Percentiles rank a stretch among this genome's conserved stretches.
These are phyloP conservation scores for Drosophila guanche DNA, from an alignment of 1,140 invertebrate species.

Conservation along the genomic window DNA sequence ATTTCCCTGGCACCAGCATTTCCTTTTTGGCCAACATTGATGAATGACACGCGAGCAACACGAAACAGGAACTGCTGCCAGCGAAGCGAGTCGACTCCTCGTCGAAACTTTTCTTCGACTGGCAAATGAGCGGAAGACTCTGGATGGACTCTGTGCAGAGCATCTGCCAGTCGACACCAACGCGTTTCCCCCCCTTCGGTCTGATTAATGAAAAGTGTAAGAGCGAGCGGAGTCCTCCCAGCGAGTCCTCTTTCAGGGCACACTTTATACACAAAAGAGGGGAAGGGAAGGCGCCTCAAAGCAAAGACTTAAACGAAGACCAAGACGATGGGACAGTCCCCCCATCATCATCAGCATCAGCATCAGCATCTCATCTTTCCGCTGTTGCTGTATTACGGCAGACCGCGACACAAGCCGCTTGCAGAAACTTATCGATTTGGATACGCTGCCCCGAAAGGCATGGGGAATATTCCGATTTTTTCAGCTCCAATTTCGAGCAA, in stretches of 20 bases:
- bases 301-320: constrained; percentile 44
- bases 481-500: too few relatives aligned
- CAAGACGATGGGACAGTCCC: constrained; percentile 40
- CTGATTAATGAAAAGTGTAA: constrained; percentile 80
- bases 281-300: constrained; percentile 35
- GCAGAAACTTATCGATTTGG: constrained; percentile 68
- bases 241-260: constrained; percentile 11
- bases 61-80: not conserved
- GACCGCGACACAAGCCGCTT: constrained; percentile 63
- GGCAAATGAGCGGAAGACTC: constrained; percentile 1
- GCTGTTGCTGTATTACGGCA: not conserved
- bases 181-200: constrained; percentile 45
- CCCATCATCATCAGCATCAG: constrained; percentile 28
- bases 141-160: constrained; percentile 1
- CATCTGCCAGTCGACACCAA: constrained; percentile 10
- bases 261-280: constrained; percentile 54
- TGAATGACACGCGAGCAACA: constrained; percentile 50
- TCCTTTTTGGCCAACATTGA: constrained; percentile 44
- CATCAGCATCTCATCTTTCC: constrained; percentile 8
- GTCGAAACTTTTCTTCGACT: constrained; percentile 6
- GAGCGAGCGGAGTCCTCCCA: constrained; percentile 27
- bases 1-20: constrained; percentile 49
- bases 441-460: too few relatives aligned
- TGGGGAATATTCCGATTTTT: too few relatives aligned
- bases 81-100: constrained; percentile 21